Conservation (phyloP, 2,888 invertebrate genomes). For the Nomada fabriciana region DNA sequence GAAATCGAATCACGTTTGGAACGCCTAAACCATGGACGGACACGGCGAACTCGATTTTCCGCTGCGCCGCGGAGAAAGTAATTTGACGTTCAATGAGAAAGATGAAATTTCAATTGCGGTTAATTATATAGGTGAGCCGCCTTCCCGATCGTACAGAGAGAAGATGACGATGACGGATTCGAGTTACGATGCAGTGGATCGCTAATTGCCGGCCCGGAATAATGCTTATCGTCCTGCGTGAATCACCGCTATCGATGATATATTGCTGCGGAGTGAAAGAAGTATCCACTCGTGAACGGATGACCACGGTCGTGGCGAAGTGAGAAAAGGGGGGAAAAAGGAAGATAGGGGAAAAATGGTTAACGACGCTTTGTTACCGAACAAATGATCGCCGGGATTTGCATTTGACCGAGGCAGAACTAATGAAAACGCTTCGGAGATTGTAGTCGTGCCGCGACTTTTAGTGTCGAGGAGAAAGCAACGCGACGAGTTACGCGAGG, state of each 20-base stretch:
- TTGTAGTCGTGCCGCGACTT: neutral
- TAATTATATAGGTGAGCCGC: conserved; percentile 47
- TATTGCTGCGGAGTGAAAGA: neutral
- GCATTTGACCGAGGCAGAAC: conserved; percentile 19
- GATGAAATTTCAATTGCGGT: conserved; percentile 63
- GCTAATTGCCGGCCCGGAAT: conserved; percentile 51
- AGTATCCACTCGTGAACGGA: neutral
- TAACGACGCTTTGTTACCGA: conserved; percentile 35
- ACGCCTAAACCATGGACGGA: too few species aligned
- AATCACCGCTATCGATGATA: conserved; percentile 59
- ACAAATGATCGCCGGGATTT: conserved; percentile 17
- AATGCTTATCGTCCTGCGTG: conserved; percentile 47
- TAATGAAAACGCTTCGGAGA: conserved; percentile 5
- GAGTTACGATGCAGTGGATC: conserved; percentile 55
- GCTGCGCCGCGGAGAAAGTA: conserved; percentile 38
- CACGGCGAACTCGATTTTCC: too few species aligned
- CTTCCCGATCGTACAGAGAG: conserved; percentile 48
- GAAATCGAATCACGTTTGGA: too few species aligned
- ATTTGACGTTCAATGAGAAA: conserved; percentile 45
- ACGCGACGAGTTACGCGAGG: neutral
- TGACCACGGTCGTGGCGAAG: neutral
- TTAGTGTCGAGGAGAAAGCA: conserved; percentile 23
- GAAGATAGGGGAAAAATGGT: neutral
- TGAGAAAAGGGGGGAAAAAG: neutral
- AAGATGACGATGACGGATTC: conserved; percentile 62